Evolutionary conservation across 1,140 invertebrate genomes (phyloP).

Genomic region (Trichonephila clavata): DNA sequence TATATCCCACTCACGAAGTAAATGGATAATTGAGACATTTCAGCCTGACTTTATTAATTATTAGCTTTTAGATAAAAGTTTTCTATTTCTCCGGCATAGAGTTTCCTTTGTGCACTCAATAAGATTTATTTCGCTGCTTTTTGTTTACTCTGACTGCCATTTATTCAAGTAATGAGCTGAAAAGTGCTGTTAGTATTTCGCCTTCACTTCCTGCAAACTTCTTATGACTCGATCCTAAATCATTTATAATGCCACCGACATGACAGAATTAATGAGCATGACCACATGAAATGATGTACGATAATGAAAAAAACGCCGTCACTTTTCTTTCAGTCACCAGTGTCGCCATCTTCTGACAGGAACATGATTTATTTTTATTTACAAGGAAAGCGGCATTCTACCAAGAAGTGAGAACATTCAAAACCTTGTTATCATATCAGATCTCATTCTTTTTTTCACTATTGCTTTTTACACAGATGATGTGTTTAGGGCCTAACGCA

Average conservation of each 20-base stretch:
- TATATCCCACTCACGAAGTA: not conserved
- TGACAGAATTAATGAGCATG: conserved; percentile 71
- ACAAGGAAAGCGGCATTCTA: conserved; percentile 13
- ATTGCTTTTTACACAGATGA: not conserved
- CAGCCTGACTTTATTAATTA: not conserved
- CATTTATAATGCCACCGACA: conserved; percentile 60
- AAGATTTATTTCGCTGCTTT: conserved; percentile 26
- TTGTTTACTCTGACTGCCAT: conserved; percentile 27
- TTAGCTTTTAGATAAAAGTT: conserved; percentile 2
- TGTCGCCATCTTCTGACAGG: conserved; percentile 74
- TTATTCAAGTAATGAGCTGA: conserved; percentile 66
- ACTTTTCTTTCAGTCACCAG: not conserved
- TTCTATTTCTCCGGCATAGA: not conserved
- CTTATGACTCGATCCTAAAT: conserved; percentile 46
- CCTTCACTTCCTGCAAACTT: not conserved
- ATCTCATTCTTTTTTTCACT: not conserved
- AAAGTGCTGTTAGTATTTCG: conserved; percentile 45
- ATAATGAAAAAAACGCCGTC: conserved; percentile 4
- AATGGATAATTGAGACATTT: conserved; percentile 32
- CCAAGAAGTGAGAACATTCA: conserved; percentile 46
- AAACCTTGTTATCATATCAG: conserved; percentile 31
- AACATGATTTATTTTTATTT: conserved; percentile 68
- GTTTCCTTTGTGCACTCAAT: conserved; percentile 2
- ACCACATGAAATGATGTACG: conserved; percentile 55
- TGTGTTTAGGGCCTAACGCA: not conserved